phyloP scores from a whole-genome alignment of 2,797 vertebrate genomes.

The Paguma larvata region DNA sequence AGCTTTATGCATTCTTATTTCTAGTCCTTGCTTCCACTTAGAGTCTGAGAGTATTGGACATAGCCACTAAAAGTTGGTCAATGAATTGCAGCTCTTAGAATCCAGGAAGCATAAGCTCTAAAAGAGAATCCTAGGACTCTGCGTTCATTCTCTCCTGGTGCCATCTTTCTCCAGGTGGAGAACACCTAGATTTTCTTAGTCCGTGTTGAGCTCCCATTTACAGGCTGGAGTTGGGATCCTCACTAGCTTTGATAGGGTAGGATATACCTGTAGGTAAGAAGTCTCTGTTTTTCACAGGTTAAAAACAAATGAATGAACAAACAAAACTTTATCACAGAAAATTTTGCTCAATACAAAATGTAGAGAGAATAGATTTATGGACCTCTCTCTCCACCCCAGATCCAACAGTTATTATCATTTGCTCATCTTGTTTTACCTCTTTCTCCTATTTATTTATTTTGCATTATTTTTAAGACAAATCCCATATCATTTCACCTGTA shows the following conservation, averaged over 20 bases:
- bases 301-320: neutral
- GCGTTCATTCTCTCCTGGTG: neutral
- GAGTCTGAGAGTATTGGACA: neutral
- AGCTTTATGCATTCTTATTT: constrained; percentile 62
- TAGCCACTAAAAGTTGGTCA: neutral
- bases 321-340: neutral
- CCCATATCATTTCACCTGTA: neutral
- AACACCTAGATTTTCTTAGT: neutral
- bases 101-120: neutral
- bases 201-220: neutral
- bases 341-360: neutral
- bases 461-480: neutral
- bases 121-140: neutral
- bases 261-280: neutral
- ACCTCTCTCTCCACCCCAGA: neutral
- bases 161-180: neutral
- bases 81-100: neutral
- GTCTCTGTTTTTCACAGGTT: neutral
- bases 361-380: neutral
- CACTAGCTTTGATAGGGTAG: neutral
- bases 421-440: neutral
- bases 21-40: neutral
- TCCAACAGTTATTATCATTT: neutral
- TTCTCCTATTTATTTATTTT: neutral
- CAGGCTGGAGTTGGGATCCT: neutral